Percentiles rank a stretch among this genome's conserved stretches.
Conservation (phyloP, 2,797 vertebrate species). For the Spheniscus humboldti region DNA sequence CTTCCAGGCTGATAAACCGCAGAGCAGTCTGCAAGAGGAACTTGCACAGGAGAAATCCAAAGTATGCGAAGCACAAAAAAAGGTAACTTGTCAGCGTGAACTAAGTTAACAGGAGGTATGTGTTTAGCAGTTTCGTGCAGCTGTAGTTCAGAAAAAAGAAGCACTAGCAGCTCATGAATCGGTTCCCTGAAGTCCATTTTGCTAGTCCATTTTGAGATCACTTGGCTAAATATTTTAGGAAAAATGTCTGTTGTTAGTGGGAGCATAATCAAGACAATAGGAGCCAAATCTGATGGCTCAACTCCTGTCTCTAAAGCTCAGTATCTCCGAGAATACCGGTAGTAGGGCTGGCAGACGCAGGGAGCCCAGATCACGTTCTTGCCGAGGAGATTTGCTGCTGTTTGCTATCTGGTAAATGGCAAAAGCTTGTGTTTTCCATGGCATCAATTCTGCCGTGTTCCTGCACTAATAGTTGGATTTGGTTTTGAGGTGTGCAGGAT, state of each 20-base stretch:
- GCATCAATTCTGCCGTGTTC: not conserved
- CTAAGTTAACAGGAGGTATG: not conserved
- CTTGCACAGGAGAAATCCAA: slow-evolving; percentile 81
- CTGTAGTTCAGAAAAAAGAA: not conserved
- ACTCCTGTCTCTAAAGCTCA: not conserved
- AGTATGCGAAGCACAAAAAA: slow-evolving; percentile 80
- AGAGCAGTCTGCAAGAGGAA: slow-evolving; percentile 81
- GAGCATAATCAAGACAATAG: not conserved
- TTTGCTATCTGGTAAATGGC: not conserved
- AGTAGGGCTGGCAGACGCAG: not conserved
- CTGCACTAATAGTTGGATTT: not conserved
- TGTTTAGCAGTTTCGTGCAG: not conserved
- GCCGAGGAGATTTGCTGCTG: not conserved
- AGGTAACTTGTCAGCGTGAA: slow-evolving; percentile 69
- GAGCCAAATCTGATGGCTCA: not conserved
- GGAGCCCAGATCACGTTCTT: not conserved
- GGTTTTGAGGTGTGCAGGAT: not conserved
- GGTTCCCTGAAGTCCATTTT: not conserved
- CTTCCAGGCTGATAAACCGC: slow-evolving; percentile 71
- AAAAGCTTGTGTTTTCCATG: not conserved
- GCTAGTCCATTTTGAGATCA: not conserved
- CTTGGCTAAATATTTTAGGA: not conserved
- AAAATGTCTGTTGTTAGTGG: not conserved
- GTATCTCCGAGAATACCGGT: not conserved
- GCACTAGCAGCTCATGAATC: not conserved